These are phyloP conservation scores for Athalia circularis DNA, from an alignment of 2,888 invertebrate species.

Conservation along the genomic window DNA sequence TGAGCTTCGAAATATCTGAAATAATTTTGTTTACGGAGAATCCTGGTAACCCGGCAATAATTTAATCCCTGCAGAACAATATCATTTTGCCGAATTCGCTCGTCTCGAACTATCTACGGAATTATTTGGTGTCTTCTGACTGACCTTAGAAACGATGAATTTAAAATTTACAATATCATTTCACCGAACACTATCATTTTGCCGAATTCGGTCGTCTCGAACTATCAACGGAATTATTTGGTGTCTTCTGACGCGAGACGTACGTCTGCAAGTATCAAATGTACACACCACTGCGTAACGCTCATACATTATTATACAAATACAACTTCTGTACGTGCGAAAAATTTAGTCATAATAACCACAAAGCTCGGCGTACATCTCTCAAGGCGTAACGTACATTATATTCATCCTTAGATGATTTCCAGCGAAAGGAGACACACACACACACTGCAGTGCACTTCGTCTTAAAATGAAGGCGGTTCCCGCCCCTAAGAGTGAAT, in stretches of 20 bases:
- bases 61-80: too few species aligned
- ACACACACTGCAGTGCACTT: conserved; percentile 42
- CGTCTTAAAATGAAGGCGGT: conserved; percentile 35
- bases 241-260: too few species aligned
- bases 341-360: conserved; percentile 31
- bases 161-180: too few species aligned
- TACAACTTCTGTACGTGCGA: not conserved
- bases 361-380: conserved; percentile 34
- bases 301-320: not conserved
- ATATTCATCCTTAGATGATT: conserved; percentile 45
- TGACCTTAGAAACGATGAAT: too few species aligned
- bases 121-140: too few species aligned
- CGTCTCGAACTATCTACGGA: too few species aligned
- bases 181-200: too few species aligned
- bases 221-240: too few species aligned
- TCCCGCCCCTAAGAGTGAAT: conserved; percentile 44
- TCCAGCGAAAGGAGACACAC: conserved; percentile 28
- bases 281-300: not conserved
- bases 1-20: not conserved
- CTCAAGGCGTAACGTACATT: conserved; percentile 26
- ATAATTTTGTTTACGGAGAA: not conserved
- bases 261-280: not conserved
- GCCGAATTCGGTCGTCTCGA: too few species aligned
- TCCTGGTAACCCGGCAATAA: too few species aligned
- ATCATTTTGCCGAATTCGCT: too few species aligned